Conservation (phyloP, 2,113 vertebrate genomes). For the Phrynocephalus versicolor region DNA sequence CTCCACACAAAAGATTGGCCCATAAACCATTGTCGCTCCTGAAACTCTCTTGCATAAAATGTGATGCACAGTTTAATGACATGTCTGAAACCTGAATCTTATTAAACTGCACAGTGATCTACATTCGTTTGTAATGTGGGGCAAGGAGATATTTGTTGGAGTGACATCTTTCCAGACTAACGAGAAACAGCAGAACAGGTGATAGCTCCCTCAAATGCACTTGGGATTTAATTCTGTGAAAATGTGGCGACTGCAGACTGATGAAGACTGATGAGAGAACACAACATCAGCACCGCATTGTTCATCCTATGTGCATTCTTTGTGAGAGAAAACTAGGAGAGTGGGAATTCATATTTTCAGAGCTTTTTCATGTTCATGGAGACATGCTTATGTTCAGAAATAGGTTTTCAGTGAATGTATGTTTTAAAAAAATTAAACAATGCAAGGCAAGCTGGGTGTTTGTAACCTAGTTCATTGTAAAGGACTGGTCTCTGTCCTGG, state of each 20-base stretch:
- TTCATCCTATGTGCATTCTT: not conserved
- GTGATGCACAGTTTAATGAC: conserved; percentile 7
- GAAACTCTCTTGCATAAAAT: not conserved
- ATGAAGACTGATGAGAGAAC: not conserved
- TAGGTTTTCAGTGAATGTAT: not conserved
- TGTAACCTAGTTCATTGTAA: not conserved
- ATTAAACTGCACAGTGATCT: conserved; percentile 7
- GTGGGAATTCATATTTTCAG: not conserved
- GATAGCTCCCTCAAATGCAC: not conserved
- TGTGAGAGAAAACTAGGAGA: not conserved
- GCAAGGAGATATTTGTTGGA: not conserved
- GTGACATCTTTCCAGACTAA: not conserved
- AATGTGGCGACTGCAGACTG: not conserved
- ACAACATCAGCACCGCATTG: not conserved
- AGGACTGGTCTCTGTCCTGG: not conserved
- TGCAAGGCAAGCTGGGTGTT: not conserved
- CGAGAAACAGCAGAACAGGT: not conserved
- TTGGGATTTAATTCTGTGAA: not conserved
- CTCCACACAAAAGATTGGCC: conserved; percentile 21
- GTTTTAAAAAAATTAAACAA: not conserved
- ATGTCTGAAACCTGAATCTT: conserved; percentile 31
- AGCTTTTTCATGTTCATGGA: not conserved
- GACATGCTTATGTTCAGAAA: not conserved
- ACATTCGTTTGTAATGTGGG: not conserved
- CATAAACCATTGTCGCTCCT: conserved; percentile 11